Evolutionary conservation across 2,888 invertebrate species (phyloP).

Genomic region (Limnephilus rhombicus): DNA sequence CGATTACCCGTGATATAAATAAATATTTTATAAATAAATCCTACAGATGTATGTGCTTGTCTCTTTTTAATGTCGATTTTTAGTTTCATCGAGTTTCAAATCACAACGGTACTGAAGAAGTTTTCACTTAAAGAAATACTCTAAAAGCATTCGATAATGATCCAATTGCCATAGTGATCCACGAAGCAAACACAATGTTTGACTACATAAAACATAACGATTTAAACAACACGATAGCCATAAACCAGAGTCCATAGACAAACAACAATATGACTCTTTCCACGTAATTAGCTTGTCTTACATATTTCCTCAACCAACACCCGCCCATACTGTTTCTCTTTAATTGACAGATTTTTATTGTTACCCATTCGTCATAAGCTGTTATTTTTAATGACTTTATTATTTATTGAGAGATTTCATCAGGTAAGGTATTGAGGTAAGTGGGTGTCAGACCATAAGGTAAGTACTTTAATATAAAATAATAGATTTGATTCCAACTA

Average conservation of each 20-base stretch:
- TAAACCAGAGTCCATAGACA: neutral
- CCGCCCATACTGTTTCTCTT: slow-evolving; percentile 11
- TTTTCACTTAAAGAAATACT: too few species aligned
- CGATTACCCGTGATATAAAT: too few species aligned
- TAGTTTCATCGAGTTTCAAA: too few species aligned
- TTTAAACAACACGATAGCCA: neutral
- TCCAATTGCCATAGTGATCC: neutral
- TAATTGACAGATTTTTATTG: slow-evolving; percentile 43
- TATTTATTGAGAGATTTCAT: slow-evolving; percentile 40
- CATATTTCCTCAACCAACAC: neutral
- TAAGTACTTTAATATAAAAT: neutral
- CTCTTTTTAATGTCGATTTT: too few species aligned
- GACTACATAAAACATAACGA: neutral
- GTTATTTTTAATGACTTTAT: slow-evolving; percentile 45
- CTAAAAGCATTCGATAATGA: neutral
- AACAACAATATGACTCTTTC: neutral
- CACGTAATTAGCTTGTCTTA: slow-evolving; percentile 7
- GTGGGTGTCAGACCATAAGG: neutral
- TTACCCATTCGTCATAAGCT: slow-evolving; percentile 34
- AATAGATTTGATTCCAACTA: neutral
- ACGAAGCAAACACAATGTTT: neutral
- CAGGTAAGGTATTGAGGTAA: neutral
- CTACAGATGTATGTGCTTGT: too few species aligned
- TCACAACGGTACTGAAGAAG: too few species aligned
- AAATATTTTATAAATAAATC: too few species aligned